Evolutionary conservation across 2,888 invertebrate genomes (phyloP).

Genomic region (Lithophane semibrunnea): DNA sequence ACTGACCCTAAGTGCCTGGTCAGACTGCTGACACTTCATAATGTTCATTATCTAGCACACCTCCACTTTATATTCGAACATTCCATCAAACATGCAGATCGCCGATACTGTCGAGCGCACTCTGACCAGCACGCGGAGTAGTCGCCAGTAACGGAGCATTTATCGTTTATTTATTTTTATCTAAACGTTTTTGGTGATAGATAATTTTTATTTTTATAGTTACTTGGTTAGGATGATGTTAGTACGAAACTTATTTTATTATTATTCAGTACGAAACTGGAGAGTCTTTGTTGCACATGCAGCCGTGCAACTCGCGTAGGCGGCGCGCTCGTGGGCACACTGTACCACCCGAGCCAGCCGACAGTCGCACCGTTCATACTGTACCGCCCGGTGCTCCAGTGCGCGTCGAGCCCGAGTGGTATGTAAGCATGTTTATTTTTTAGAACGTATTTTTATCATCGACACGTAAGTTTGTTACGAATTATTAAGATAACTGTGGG

Average conservation of each 20-base stretch:
- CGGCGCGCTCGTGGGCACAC: background rate
- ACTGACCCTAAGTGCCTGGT: background rate
- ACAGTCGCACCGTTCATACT: background rate
- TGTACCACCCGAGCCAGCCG: background rate
- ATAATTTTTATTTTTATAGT: constrained; percentile 66
- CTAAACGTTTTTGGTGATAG: constrained; percentile 65
- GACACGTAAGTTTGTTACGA: constrained; percentile 48
- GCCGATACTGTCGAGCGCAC: background rate
- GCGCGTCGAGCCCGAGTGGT: background rate
- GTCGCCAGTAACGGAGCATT: constrained; percentile 69
- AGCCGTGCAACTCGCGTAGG: too few species aligned
- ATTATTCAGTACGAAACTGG: constrained; percentile 15
- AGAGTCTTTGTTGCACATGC: background rate
- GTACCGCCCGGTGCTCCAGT: background rate
- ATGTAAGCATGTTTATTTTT: constrained; percentile 50
- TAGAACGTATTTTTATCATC: constrained; percentile 53
- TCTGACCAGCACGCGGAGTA: constrained; percentile 9
- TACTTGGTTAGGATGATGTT: constrained; percentile 56
- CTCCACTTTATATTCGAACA: background rate
- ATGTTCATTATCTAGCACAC: background rate
- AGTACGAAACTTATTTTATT: constrained; percentile 12
- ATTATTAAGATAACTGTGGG: constrained; percentile 39
- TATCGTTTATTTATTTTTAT: constrained; percentile 70
- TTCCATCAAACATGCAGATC: background rate
- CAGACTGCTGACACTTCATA: constrained; percentile 1